A percentile compares a stretch with the other conserved stretches of the same genome.
Conservation (phyloP, 2,888 invertebrate species). For the Lordiphosa fenestrarum region DNA sequence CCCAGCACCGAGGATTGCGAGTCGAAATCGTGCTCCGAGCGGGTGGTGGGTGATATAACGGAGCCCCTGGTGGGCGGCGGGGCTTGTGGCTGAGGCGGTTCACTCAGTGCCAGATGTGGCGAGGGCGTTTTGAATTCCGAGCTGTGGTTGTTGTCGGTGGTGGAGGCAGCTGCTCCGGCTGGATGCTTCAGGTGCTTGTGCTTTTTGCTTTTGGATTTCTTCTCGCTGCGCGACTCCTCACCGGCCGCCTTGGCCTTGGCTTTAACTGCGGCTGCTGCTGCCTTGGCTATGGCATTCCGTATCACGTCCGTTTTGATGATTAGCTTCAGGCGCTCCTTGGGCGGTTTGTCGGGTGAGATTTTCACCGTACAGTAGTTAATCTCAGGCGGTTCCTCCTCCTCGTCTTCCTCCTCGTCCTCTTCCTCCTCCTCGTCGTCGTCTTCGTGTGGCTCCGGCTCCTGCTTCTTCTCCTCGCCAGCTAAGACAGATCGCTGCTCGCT, state of each 20-base stretch:
- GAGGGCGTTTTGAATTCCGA: conserved; percentile 80
- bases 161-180: background rate
- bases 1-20: conserved; percentile 80
- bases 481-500: background rate
- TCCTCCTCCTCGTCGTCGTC: conserved; percentile 57
- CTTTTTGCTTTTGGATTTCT: conserved; percentile 78
- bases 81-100: conserved; percentile 20
- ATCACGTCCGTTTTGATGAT: conserved; percentile 80
- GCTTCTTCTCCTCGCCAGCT: conserved; percentile 5
- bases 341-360: conserved; percentile 80
- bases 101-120: conserved; percentile 78
- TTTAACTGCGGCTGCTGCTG: conserved; percentile 74
- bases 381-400: conserved; percentile 76
- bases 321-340: conserved; percentile 81
- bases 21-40: conserved; percentile 80
- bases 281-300: conserved; percentile 78
- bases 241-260: conserved; percentile 48
- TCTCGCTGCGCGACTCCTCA: conserved; percentile 58
- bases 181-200: conserved; percentile 73
- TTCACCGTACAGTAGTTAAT: conserved; percentile 79
- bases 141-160: conserved; percentile 4
- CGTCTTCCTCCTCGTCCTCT: conserved; percentile 58
- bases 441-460: conserved; percentile 17
- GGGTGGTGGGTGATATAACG: conserved; percentile 81
- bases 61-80: conserved; percentile 44